Evolutionary conservation across 2,113 vertebrate species (phyloP), one percentile per base, ranked within the genome.

Genomic region (Ammodytes dubius): DNA sequence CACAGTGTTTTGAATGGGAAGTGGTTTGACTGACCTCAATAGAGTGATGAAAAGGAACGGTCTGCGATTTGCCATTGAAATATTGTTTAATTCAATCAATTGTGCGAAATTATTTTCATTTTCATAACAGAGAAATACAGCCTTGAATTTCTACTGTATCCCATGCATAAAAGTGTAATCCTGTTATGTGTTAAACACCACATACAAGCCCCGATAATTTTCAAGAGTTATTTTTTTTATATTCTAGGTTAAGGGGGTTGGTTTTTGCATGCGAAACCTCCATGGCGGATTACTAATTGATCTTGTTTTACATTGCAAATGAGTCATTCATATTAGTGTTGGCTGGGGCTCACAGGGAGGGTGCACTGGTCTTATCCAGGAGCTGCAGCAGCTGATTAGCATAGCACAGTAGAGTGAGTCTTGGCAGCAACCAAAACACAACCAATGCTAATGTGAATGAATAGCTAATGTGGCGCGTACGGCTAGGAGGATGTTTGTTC

Each of bases 271-370:
- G 85, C 75, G 27, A 27, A 53, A 10, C 43, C 66, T 88, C 84
- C 56, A 79, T 71, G 87, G 86, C 65, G 86, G 85, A 90, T 93
- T 92, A 93, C 90, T 91, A 93, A 94, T 92, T 93, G 88, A 92
- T 92, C 91, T 91, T 91, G 94, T 95, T 94, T 92, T 94, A 93
- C 91, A 94, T 94, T 94, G 91, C 94, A 94, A 94, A 94, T 92
- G 92, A 94, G 88, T 92, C 90, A 91, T 93, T 93, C 88, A 93
- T 92, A 93, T 93, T 89, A 93, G 90, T 86, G 88, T 77, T 95
- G 93, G 93, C 92, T 60, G 35, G 1, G 39, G 68, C 83, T 94
- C 91, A 93, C 83, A 93, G 86, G 77, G 79, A 84, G 85, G 79
- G 79, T 71, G 81, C 86, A 83, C 52, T 66, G 83, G 86, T 89